These are phyloP conservation scores for Oncorhynchus masou DNA, from an alignment of 2,113 vertebrate genomes.

Conservation along the genomic window DNA sequence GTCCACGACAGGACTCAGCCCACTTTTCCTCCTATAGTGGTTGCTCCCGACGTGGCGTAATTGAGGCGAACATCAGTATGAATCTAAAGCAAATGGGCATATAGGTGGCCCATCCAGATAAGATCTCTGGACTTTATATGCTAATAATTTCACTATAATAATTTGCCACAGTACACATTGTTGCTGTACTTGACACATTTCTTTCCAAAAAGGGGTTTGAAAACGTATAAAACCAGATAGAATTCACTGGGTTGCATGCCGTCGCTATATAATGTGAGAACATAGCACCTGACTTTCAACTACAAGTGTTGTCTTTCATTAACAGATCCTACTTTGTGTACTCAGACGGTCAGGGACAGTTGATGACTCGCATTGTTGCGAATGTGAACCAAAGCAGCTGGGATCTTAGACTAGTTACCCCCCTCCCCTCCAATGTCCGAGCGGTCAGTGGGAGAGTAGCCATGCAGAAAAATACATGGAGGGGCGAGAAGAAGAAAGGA, in stretches of 20 bases:
- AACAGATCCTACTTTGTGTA: neutral
- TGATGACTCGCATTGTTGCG: neutral
- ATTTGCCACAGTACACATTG: too few relatives aligned
- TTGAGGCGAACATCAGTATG: neutral
- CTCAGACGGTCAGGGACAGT: neutral
- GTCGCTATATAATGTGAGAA: neutral
- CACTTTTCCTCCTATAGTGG: neutral
- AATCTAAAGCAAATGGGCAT: conserved; percentile 9
- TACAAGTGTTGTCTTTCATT: neutral
- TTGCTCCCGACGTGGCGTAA: neutral
- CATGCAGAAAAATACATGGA: neutral
- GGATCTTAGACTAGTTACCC: neutral
- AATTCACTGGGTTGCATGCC: neutral
- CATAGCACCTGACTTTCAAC: neutral
- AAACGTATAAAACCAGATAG: neutral
- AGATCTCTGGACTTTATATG: too few relatives aligned
- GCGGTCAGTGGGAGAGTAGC: neutral
- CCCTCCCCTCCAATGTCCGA: conserved; percentile 1
- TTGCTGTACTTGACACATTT: too few relatives aligned
- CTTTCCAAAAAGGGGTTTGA: too few relatives aligned
- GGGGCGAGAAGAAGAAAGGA: neutral
- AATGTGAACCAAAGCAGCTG: conserved; percentile 10
- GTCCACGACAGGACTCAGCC: too few relatives aligned
- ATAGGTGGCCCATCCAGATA: too few relatives aligned
- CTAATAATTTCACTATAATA: too few relatives aligned